Conservation (phyloP, 2,113 vertebrate species). For the Ranitomeya variabilis region DNA sequence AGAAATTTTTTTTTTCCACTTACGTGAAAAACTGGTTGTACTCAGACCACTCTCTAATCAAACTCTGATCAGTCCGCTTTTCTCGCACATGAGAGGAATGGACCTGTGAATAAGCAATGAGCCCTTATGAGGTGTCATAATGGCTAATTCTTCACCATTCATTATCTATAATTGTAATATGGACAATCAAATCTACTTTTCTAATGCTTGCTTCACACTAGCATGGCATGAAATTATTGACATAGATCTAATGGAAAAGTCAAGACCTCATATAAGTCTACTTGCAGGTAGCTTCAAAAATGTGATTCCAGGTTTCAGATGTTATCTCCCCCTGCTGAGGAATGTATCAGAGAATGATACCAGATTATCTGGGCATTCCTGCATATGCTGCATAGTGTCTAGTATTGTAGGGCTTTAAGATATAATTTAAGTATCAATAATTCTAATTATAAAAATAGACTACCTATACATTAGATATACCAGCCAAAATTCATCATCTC, state of each 20-base stretch:
- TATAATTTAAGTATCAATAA: neutral
- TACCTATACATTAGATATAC: neutral
- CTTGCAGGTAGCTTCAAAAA: neutral
- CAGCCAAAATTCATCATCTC: neutral
- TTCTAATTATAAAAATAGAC: neutral
- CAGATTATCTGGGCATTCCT: neutral
- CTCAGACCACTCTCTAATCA: too few relatives aligned
- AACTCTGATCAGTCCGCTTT: too few relatives aligned
- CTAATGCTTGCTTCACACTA: neutral
- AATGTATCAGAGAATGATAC: slow-evolving; percentile 10
- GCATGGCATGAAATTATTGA: neutral
- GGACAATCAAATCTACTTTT: neutral
- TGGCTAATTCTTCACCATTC: neutral
- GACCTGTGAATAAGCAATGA: too few relatives aligned
- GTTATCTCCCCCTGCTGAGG: neutral
- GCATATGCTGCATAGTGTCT: neutral
- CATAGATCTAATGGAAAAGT: neutral
- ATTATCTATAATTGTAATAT: neutral
- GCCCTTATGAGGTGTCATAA: neutral
- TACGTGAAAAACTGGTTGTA: too few relatives aligned
- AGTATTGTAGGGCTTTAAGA: neutral
- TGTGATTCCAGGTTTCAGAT: slow-evolving; percentile 14
- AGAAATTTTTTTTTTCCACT: too few relatives aligned
- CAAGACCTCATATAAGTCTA: neutral
- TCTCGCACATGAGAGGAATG: too few relatives aligned